Evolutionary conservation across 2,113 vertebrate genomes (phyloP).

Genomic region (Dendropsophus ebraccatus): DNA sequence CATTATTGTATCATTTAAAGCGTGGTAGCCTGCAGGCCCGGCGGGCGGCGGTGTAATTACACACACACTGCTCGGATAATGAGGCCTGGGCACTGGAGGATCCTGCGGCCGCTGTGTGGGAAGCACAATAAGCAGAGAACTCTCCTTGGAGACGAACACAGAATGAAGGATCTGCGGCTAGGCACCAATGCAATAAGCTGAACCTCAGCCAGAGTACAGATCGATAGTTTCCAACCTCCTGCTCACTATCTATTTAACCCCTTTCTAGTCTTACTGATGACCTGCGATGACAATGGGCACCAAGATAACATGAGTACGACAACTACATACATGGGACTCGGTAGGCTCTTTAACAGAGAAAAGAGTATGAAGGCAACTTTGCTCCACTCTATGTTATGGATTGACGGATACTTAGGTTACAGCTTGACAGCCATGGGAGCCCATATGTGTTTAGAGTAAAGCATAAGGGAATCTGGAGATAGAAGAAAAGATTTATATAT

Average conservation of each 20-base stretch:
- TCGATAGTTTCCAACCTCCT: constrained; percentile 49
- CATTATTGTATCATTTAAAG: constrained; percentile 58
- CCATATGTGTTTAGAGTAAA: neutral
- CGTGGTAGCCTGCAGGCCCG: constrained; percentile 50
- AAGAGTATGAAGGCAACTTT: neutral
- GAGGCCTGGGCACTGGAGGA: constrained; percentile 56
- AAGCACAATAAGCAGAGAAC: constrained; percentile 54
- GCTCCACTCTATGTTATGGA: neutral
- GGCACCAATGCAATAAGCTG: constrained; percentile 55
- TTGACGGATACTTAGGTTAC: neutral
- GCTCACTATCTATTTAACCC: constrained; percentile 52
- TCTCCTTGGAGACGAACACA: constrained; percentile 56
- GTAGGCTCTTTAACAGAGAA: neutral
- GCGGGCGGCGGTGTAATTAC: constrained; percentile 56
- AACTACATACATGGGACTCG: neutral
- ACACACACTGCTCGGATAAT: constrained; percentile 58
- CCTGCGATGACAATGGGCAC: constrained; percentile 4
- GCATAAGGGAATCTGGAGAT: neutral
- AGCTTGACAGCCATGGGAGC: neutral
- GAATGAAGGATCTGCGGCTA: constrained; percentile 56
- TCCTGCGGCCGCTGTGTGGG: constrained; percentile 54
- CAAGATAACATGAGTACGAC: neutral
- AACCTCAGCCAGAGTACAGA: constrained; percentile 47
- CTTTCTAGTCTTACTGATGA: constrained; percentile 23
- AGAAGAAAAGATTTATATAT: neutral